Base-by-base conservation (phyloP, 2,888 invertebrate genomes). In the Hemistola chrysoprasaria region DNA sequence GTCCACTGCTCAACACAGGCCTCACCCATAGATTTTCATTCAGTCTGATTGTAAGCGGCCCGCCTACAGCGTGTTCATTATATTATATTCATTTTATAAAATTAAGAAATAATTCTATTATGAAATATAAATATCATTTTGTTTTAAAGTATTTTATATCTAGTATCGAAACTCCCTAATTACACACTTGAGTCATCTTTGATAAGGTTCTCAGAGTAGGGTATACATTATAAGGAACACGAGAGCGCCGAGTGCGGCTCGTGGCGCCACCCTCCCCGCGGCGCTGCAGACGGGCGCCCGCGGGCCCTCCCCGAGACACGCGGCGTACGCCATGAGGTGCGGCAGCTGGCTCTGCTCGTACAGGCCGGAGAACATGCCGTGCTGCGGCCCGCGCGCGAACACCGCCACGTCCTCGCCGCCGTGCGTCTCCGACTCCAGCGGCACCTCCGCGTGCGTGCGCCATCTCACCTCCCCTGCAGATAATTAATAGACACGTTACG, bases 371-470 rank as follows among this genome's bases (percentile, higher is more conserved):
- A 96, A 94, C 35, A 95, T 81, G 69, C 93, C 93, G 23, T 95
- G 90, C 86, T 92, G 92, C 2, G 94, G 94, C 31, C 93, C 95
- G 26, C 76, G 75, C 53, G 92, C 92, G 76, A 92, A 95, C 25
- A 95, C 92, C 0, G 91, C 91, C 10, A 95, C 95, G 82, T 95
- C 95, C 54, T 95, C 95, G 0, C 93, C 94, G 1, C 93, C 94
- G 72, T 95, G 94, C 4, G 94, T 94, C 65, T 94, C 94, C 27
- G 82, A 78, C 0, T 54, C 55, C 25, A 92, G 70, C 0, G 92
- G 93, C 1, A 90, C 85, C 0, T 91, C 86, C 0, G 91, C 80
- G 53, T 78, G 79, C 1, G 69, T 31, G 0, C 40, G 47, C 78
- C 78, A 80, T 7, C 41, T 32, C 8, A 44, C 1, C 0, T 25